Base-by-base conservation (phyloP, 2,888 invertebrate species). In the Fragum sueziense region DNA sequence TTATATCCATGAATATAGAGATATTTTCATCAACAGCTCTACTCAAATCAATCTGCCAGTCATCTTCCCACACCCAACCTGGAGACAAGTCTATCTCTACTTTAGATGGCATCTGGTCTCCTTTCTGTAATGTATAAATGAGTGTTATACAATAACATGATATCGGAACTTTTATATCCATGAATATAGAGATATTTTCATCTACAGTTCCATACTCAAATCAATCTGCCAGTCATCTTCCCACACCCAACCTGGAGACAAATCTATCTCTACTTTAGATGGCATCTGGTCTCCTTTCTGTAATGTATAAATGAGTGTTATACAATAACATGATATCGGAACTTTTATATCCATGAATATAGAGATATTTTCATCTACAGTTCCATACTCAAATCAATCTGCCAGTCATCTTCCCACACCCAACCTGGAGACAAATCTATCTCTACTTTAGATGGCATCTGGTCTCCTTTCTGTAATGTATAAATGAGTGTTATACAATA, bases 341-440 rank as follows among this genome's bases (percentile, higher is more conserved):
- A n/a, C n/a, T n/a, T n/a, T n/a, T n/a, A n/a, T n/a, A n/a, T n/a
- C n/a, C n/a, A n/a, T n/a, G n/a, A n/a, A n/a, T n/a, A n/a, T n/a
- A n/a, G n/a, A n/a, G n/a, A n/a, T n/a, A n/a, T n/a, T n/a, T n/a
- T n/a, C 41, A 9, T 41, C 9, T 17, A 41, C 17, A 17, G 17
- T 41, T 11, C 9, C 17, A 41, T 87, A 82, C 93, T 92, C 47
- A 93, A 86, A 85, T 94, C 94, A 47, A 92, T 88, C 80, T 91
- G 88, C 94, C 94, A 94, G 7, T 91, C 93, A 85, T 93, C 93
- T 69, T 92, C 91, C 94, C 94, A 94, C 27, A 90, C 87, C 94
- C 94, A 94, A 52, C 93, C 93, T 17, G 88, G 84, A 0, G 93
- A 93, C 34, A 93, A 86, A 33, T 88, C 86, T 2, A 90, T 86